Percentiles rank a stretch among this genome's conserved stretches.
These are phyloP conservation scores for Chaetodon auriga DNA, from an alignment of 2,113 vertebrate genomes.

Conservation along the genomic window DNA sequence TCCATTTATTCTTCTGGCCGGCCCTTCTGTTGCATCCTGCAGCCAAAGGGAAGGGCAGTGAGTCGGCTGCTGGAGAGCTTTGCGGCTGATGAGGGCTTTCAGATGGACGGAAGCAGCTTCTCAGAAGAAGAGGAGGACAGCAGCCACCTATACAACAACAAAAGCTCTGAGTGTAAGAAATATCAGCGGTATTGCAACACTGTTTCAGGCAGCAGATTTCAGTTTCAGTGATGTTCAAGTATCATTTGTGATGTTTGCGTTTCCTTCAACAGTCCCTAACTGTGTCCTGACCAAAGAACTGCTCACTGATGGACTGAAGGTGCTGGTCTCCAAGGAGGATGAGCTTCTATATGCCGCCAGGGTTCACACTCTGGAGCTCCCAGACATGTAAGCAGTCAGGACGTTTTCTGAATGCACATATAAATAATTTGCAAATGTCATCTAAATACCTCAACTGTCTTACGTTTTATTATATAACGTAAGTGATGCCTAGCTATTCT, in stretches of 20 bases:
- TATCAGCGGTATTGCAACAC: not conserved
- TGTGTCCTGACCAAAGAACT: conserved; percentile 92
- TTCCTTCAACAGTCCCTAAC: conserved; percentile 77
- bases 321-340: conserved; percentile 95
- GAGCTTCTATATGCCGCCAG: conserved; percentile 93
- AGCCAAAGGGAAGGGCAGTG: conserved; percentile 90
- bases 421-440: not conserved
- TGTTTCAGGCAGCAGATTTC: not conserved
- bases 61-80: conserved; percentile 95
- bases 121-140: conserved; percentile 89
- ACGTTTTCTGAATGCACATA: not conserved
- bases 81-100: conserved; percentile 91
- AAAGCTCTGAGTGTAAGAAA: conserved; percentile 69
- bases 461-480: no score
- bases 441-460: not conserved
- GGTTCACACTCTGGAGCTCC: conserved; percentile 90
- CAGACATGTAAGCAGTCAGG: conserved; percentile 89
- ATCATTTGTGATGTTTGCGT: conserved; percentile 16
- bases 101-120: conserved; percentile 94
- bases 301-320: conserved; percentile 91
- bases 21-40: conserved; percentile 51
- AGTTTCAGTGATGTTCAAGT: not conserved
- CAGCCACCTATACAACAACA: conserved; percentile 52
- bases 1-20: conserved; percentile 36
- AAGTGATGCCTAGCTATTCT: no score